Evolutionary conservation across 1,140 invertebrate species (phyloP), one percentile per base, ranked within the genome.

Genomic region (Brachionus sp.): DNA sequence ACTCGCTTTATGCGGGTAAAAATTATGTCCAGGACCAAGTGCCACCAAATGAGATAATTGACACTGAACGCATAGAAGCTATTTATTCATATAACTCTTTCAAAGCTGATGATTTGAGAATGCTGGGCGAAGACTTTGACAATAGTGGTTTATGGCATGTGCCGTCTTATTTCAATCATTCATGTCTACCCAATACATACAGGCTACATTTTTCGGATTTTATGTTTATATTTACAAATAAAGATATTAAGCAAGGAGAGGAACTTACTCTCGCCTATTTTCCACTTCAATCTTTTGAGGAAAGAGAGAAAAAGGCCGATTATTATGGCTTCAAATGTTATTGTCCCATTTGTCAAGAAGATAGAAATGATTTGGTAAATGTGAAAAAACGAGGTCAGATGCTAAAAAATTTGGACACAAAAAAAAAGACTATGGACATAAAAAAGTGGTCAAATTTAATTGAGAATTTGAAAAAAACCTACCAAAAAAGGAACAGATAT

Each of bases 141-240:
- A 66, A 25, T 44, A 39, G 25, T 25, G 77, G 77, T 29, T 23
- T 80, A 37, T 80, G 77, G 50, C 25, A 62, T 25, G 7, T 33
- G 12, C 77, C 77, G 4, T 80, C 77, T n/a, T 62, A 16, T 35
- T 62, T 80, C 23, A 80, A 80, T 64, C 77, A 80, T 44, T 62
- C 50, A 57, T 80, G 77, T 44, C 19, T 80, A 9, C 19, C 16
- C 2, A 80, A 80, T n/a, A 39, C 50, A 12, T 29, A 5, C 4
- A 39, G 50, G 13, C 2, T 80, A 13, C 35, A 33, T 44, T 80
- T 80, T 19, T 39, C 46, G 4, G 77, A 80, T 37, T 80, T 80
- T 57, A 23, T 80, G 7, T 62, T 80, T 12, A 80, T 80, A 19
- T 66, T 42, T 42, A 29, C 77, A 3, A 9, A 23, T 9, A 29